Evolutionary conservation across 2,888 invertebrate species (phyloP), one percentile per base, ranked within the genome.

Genomic region (Drosophila neonasuta): DNA sequence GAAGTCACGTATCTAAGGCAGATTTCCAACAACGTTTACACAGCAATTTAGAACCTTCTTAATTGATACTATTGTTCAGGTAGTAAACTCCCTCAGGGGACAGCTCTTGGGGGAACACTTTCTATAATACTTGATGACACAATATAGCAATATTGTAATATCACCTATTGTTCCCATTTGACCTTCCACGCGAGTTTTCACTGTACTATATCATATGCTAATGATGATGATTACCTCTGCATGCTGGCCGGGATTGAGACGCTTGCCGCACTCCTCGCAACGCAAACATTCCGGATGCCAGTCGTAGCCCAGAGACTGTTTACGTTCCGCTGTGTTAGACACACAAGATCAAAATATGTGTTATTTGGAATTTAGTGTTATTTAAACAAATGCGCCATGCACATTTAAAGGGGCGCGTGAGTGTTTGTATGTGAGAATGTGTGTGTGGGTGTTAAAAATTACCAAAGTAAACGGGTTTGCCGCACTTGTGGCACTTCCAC

Each of bases 201-300:
- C 36, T n/a, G 36, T 36, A 36, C n/a, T n/a, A 36, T 11, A 32
- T 24, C 5, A 24, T 24, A 24, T 24, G 24, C 24, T 24, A 32
- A 32, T 32, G n/a, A n/a, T n/a, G 36, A 5, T 11, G 4, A 36
- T 36, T 90, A 94, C 93, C 92, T 96, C 96, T 41, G 96, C 96
- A 92, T 96, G 96, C 90, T 96, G 96, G 11, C 96, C 96, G 61
- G 96, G 96, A 90, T 95, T 95, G 59, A 96, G 91, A 46, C 96
- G 92, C 91, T 96, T 96, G 11, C 95, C 95, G 91, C 96, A 96
- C 91, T 96, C 95, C 83, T 95, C 95, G 90, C 96, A 96, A 65
- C 95, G 92, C 82, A 96, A 92, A 91, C 96, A 96, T 90, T 95
- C 95, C 41, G 96, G 96, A 92, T 96, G 96, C 96, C 96, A 96